These are phyloP conservation scores for Babyrousa celebensis DNA, from an alignment of 2,797 vertebrate species.

Conservation along the genomic window DNA sequence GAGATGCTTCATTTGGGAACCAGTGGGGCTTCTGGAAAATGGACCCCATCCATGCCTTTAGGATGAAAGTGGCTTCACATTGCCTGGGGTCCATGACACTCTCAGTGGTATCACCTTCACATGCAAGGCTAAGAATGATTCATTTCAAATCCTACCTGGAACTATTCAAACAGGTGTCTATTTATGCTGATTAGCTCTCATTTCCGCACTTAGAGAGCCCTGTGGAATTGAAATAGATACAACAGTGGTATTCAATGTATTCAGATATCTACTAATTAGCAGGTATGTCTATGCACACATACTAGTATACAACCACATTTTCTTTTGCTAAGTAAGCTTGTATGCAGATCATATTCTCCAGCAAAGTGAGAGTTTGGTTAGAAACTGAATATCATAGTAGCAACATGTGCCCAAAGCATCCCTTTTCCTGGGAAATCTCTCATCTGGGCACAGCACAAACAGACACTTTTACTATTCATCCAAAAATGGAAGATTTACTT, in stretches of 20 bases:
- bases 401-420: constrained; percentile 5
- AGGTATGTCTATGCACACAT: neutral
- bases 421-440: constrained; percentile 76
- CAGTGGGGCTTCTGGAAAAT: neutral
- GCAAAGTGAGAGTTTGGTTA: constrained; percentile 55
- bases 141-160: constrained; percentile 53
- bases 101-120: neutral
- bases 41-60: neutral
- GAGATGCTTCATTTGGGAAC: neutral
- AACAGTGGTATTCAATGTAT: constrained; percentile 31
- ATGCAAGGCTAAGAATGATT: constrained; percentile 26
- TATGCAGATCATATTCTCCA: neutral
- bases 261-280: constrained; percentile 53
- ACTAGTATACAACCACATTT: neutral
- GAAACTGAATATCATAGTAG: constrained; percentile 48
- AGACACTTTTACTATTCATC: constrained; percentile 73
- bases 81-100: neutral
- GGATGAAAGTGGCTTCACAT: constrained; percentile 33
- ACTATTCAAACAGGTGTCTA: constrained; percentile 32
- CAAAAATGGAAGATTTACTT: constrained; percentile 77
- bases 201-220: constrained; percentile 29
- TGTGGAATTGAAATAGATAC: constrained; percentile 42
- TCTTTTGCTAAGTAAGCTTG: constrained; percentile 57
- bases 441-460: constrained; percentile 78
- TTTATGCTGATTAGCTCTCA: constrained; percentile 26